Base-by-base conservation (phyloP, 2,113 vertebrate species). In the Plotosus lineatus region DNA sequence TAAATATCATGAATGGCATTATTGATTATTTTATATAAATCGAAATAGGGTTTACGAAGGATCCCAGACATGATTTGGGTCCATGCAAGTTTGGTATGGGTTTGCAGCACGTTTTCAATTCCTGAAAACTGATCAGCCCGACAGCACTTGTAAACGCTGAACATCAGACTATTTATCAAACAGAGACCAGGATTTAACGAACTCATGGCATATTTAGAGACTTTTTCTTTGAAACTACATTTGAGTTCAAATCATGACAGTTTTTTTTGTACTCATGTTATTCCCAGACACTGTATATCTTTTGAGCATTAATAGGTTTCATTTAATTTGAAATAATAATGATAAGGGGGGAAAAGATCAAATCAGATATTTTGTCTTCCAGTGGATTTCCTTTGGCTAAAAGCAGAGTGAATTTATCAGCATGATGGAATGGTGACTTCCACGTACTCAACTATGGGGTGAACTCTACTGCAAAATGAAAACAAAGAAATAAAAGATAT, bases 391-490 rank as follows among this genome's bases (percentile, higher is more conserved):
- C 93, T 93, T 79, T 85, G 78, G 26, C 61, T 89, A 93, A 90
- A 87, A 80, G 86, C 79, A 85, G 91, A 91, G 89, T 89, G 89
- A 91, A 91, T 88, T 44, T 36, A 89, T 89, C 83, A 91, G 94
- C 91, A 84, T 89, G 93, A 92, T 85, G 90, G 90, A 86, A 87
- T 76, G 58, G 90, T 92, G 90, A 91, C 92, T 90, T 94, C 92
- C 92, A 44, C 85, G 92, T n/a, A n/a, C 89, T 88, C 95, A 95
- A 94, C 86, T 95, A 95, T 93, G 74, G 82, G 80, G 21, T 81
- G 80, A 55, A 83, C 84, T 95, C 91, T 93, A 95, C 96, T 97
- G 95, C 87, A 97, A 95, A 95, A 86, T 91, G 91, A 84, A 94
- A 86, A 93, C 8, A 65, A 95, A 81, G 7, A 81, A 71, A 66